phyloP scores from a whole-genome alignment of 2,888 invertebrate genomes.

The Euzetes globulus region DNA sequence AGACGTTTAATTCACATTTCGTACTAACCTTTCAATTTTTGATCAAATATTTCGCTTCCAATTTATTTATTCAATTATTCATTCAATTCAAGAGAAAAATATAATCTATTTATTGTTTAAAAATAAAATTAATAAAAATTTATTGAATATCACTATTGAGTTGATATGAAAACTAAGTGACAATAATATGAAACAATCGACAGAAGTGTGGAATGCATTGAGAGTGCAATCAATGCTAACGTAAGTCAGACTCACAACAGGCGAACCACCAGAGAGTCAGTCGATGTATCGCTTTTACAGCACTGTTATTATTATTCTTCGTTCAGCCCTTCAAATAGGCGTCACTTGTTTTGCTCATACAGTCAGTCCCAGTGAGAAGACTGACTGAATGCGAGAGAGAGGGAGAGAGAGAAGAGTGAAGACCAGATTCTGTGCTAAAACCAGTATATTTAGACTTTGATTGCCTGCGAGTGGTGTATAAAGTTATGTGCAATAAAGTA shows the following conservation, averaged over 20 bases:
- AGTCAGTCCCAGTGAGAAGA: not conserved
- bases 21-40: not conserved
- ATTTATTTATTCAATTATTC: not conserved
- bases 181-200: not conserved
- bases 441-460: not conserved
- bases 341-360: slow-evolving; percentile 9
- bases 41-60: not conserved
- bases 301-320: not conserved
- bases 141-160: not conserved
- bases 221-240: slow-evolving; percentile 10
- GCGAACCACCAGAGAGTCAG: not conserved
- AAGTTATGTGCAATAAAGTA: not conserved
- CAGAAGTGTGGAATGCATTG: not conserved
- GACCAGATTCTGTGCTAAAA: slow-evolving; percentile 1
- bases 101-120: not conserved
- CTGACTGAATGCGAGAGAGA: not conserved
- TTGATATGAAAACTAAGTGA: slow-evolving; percentile 5
- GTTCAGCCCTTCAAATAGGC: slow-evolving; percentile 17
- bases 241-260: slow-evolving; percentile 2
- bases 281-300: not conserved
- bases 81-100: not conserved
- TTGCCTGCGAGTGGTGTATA: not conserved
- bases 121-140: not conserved
- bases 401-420: not conserved
- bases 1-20: not conserved